Conservation (phyloP, 2,888 invertebrate genomes). For the Osedax frankpressi region DNA sequence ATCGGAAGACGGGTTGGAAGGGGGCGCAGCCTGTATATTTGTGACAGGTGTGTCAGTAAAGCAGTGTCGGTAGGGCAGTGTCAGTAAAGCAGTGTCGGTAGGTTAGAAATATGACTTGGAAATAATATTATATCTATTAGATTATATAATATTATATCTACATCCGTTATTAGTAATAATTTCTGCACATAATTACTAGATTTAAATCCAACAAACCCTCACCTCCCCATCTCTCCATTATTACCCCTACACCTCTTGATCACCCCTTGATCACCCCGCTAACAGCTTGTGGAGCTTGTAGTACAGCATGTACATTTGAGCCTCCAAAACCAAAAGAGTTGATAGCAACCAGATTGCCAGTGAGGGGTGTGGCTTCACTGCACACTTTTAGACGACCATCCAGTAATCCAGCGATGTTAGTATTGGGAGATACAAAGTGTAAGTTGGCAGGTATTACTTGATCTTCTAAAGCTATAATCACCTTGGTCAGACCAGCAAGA, state of each 20-base stretch:
- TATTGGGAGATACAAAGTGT: conserved; percentile 73
- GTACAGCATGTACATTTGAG: conserved; percentile 45
- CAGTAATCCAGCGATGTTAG: conserved; percentile 73
- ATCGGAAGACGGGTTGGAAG: conserved; percentile 41
- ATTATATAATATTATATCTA: no score
- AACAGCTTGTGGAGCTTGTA: conserved; percentile 47
- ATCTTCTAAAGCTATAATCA: conserved; percentile 79
- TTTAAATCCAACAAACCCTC: no score
- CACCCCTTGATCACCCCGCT: no score
- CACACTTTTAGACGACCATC: conserved; percentile 76
- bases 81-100: no score
- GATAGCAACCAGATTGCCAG: conserved; percentile 77
- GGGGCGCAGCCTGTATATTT: neutral
- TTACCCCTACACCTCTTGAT: neutral
- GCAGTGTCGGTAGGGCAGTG: no score
- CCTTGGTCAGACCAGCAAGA: conserved; percentile 76
- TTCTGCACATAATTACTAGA: no score
- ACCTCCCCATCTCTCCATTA: no score
- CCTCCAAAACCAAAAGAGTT: conserved; percentile 99
- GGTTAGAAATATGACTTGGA: no score
- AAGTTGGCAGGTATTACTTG: conserved; percentile 79
- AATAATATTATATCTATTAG: no score
- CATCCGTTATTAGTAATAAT: no score
- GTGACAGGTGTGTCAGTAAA: no score
- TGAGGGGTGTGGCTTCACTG: conserved; percentile 66